These are phyloP conservation scores for Urocolius indicus DNA, from an alignment of 2,113 vertebrate genomes.

Conservation along the genomic window DNA sequence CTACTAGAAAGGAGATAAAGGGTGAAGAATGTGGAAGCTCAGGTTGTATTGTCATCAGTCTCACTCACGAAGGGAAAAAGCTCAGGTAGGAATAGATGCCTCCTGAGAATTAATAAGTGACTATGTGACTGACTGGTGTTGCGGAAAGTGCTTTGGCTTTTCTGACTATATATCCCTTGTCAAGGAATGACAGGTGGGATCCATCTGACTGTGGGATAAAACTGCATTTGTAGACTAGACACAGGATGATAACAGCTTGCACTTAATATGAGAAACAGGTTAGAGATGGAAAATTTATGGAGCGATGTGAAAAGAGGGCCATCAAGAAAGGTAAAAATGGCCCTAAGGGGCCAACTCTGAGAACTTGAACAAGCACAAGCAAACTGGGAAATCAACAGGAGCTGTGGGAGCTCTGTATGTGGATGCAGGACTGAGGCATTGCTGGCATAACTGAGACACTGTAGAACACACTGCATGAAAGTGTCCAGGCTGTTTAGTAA, in stretches of 20 bases:
- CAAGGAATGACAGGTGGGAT: not conserved
- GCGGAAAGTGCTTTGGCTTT: not conserved
- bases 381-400: not conserved
- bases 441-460: not conserved
- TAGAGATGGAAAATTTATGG: not conserved
- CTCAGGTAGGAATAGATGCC: not conserved
- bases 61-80: not conserved
- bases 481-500: not conserved
- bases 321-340: not conserved
- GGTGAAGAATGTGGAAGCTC: not conserved
- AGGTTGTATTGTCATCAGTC: not conserved
- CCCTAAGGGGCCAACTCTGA: not conserved
- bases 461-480: rapidly evolving
- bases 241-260: not conserved
- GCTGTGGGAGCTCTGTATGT: rapidly evolving
- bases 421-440: not conserved
- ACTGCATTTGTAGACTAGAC: not conserved
- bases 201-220: not conserved
- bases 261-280: not conserved
- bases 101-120: not conserved
- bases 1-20: not conserved
- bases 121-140: not conserved
- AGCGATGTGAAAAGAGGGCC: not conserved
- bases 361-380: rapidly evolving
- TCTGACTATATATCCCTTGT: not conserved